Evolutionary conservation across 2,797 vertebrate genomes (phyloP).

Genomic region (Dicrostonyx torquatus): DNA sequence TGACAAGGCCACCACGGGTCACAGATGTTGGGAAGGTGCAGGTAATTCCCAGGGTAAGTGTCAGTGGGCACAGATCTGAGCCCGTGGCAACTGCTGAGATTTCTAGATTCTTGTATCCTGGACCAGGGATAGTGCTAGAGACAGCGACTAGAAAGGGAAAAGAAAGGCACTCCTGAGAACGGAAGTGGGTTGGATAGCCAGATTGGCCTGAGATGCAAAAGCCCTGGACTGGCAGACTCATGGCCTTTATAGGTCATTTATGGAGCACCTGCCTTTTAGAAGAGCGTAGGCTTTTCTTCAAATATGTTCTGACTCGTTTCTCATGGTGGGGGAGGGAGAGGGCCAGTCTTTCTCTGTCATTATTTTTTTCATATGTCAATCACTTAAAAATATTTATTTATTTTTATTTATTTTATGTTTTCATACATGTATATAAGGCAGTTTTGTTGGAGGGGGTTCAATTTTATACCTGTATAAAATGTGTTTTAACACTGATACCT

Average conservation of each 20-base stretch:
- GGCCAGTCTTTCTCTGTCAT: not conserved
- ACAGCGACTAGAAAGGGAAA: not conserved
- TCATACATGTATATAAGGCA: not conserved
- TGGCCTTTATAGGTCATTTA: not conserved
- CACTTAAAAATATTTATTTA: not conserved
- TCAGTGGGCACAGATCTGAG: not conserved
- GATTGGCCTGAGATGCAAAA: not conserved
- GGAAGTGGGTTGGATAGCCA: not conserved
- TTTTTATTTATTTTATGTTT: not conserved
- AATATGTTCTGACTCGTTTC: not conserved
- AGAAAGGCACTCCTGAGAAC: not conserved
- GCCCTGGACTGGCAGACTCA: not conserved
- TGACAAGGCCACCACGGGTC: not conserved
- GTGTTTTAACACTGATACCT: not conserved
- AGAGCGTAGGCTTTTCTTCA: not conserved
- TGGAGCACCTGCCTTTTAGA: not conserved
- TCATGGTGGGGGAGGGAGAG: not conserved
- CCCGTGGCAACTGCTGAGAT: not conserved
- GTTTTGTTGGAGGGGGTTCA: not conserved
- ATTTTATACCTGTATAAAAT: not conserved
- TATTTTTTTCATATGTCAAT: not conserved
- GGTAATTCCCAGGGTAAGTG: not conserved
- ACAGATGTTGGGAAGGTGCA: not conserved
- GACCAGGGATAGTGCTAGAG: not conserved
- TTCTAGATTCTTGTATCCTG: not conserved